Evolutionary conservation across 2,113 vertebrate genomes (phyloP).

Genomic region (Poicephalus gulielmi): DNA sequence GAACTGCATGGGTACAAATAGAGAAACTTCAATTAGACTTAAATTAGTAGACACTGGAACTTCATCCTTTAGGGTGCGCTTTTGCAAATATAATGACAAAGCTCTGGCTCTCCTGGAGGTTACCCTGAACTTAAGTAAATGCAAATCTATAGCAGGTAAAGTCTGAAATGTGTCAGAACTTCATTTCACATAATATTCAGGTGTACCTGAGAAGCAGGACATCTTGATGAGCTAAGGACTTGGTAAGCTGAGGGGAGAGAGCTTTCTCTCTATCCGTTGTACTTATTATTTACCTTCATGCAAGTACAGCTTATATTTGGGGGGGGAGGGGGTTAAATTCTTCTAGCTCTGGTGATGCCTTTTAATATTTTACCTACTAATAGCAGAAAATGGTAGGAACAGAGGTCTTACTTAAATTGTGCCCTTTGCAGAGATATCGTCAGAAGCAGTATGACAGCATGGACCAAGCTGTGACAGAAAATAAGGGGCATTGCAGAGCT

Average conservation of each 20-base stretch:
- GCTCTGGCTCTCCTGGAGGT: not conserved
- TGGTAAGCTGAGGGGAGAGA: not conserved
- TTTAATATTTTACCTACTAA: not conserved
- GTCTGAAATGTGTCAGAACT: not conserved
- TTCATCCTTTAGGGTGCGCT: not conserved
- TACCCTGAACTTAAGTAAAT: not conserved
- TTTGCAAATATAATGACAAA: not conserved
- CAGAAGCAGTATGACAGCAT: not conserved
- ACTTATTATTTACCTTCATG: not conserved
- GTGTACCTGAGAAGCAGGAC: not conserved
- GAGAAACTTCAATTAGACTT: not conserved
- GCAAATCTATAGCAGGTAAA: not conserved
- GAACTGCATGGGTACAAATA: not conserved
- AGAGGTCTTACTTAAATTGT: not conserved
- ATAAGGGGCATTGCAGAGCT: not conserved
- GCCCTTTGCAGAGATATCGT: not conserved
- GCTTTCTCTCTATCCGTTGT: not conserved
- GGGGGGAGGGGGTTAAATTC: not conserved
- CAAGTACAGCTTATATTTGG: not conserved
- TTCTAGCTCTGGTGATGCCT: not conserved
- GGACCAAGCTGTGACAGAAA: not conserved
- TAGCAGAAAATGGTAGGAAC: not conserved
- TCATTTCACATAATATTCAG: not conserved
- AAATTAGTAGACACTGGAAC: not conserved
- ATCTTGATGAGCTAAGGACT: not conserved